Conservation (phyloP, 2,888 invertebrate genomes). For the Tachina grossa region DNA sequence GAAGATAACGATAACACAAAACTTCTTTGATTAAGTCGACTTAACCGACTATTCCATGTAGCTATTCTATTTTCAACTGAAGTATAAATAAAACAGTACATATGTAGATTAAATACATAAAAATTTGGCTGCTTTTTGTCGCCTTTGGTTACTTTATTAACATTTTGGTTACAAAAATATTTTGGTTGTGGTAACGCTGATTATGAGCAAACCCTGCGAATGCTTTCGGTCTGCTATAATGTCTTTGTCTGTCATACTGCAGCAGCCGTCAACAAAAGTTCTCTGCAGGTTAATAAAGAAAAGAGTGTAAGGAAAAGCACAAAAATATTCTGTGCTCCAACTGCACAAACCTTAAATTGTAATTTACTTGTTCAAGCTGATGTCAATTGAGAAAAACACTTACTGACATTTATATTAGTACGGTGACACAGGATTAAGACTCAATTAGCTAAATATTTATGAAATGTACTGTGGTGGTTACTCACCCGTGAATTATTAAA, state of each 20-base stretch:
- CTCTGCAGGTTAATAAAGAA: slow-evolving; percentile 24
- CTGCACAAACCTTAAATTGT: neutral
- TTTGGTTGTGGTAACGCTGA: no score
- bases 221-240: neutral
- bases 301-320: slow-evolving; percentile 24
- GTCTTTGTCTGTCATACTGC: slow-evolving; percentile 24
- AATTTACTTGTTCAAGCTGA: neutral
- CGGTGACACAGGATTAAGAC: neutral
- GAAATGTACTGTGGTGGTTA: neutral
- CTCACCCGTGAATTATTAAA: neutral
- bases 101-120: no score
- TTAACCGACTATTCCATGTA: no score
- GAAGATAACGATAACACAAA: no score
- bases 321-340: slow-evolving; percentile 29
- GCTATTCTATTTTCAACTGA: no score
- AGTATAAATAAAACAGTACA: no score
- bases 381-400: neutral
- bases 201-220: neutral
- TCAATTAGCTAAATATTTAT: neutral
- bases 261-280: slow-evolving; percentile 12
- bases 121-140: no score
- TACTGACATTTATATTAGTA: neutral
- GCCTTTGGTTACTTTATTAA: no score
- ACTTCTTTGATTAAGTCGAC: no score
- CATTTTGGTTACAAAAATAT: no score